Conservation (phyloP, 2,113 vertebrate genomes). For the Callipepla californica region DNA sequence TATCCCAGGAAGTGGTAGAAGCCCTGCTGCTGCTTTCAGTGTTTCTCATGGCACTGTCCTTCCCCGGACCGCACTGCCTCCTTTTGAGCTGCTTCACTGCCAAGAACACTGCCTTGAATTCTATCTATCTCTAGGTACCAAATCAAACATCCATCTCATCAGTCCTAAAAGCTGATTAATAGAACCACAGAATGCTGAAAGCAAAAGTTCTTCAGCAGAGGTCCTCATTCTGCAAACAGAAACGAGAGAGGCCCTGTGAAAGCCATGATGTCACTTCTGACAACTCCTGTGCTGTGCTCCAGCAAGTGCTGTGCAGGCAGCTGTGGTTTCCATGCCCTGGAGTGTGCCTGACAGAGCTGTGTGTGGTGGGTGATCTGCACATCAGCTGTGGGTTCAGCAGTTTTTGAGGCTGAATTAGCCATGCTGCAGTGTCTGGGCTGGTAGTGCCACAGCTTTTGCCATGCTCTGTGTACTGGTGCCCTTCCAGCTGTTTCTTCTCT, state of each 20-base stretch:
- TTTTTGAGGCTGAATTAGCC: neutral
- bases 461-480: accelerated
- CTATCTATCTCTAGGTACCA: neutral
- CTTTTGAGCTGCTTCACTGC: neutral
- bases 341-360: accelerated
- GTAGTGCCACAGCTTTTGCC: neutral
- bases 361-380: no score
- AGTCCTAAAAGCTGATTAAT: neutral
- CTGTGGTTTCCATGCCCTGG: accelerated
- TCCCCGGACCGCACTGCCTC: neutral
- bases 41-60: neutral
- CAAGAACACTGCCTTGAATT: neutral
- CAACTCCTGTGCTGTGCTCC: accelerated
- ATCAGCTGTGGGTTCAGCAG: neutral
- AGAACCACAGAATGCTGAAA: neutral
- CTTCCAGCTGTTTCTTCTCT: neutral
- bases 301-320: accelerated
- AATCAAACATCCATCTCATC: neutral
- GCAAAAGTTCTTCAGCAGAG: neutral
- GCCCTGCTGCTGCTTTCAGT: neutral
- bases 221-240: neutral
- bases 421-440: neutral
- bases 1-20: neutral
- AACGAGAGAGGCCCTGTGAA: accelerated
- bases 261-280: neutral